A percentile compares a stretch with the other conserved stretches of the same genome.
phyloP scores from a whole-genome alignment of 2,797 vertebrate genomes.

The Trematomus bernacchii region DNA sequence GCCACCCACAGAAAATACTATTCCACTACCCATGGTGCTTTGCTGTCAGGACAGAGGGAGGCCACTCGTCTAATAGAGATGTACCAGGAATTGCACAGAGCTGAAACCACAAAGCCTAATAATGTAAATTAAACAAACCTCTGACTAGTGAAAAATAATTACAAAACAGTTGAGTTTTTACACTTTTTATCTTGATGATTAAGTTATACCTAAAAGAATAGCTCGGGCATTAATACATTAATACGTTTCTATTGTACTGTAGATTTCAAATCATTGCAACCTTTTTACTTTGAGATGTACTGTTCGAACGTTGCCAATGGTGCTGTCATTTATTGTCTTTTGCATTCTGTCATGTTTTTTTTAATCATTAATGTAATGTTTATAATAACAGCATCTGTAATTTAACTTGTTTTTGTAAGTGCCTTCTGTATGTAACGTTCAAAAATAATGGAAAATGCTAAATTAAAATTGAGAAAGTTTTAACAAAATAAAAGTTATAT shows the following conservation, averaged over 20 bases:
- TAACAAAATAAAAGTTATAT: constrained; percentile 80
- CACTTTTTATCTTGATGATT: constrained; percentile 75
- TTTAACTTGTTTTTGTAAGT: constrained; percentile 95
- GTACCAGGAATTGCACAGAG: constrained; percentile 94
- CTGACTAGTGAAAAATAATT: constrained; percentile 85
- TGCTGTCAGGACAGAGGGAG: constrained; percentile 98
- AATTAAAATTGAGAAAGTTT: constrained; percentile 72
- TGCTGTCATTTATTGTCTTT: constrained; percentile 83
- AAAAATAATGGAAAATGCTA: constrained; percentile 73
- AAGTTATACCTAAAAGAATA: constrained; percentile 73
- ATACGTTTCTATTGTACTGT: constrained; percentile 84
- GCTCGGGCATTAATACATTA: constrained; percentile 82
- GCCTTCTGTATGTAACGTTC: constrained; percentile 93
- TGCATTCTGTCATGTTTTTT: constrained; percentile 73
- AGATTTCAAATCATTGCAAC: constrained; percentile 82
- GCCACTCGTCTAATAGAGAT: constrained; percentile 94
- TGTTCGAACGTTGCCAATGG: constrained; percentile 85
- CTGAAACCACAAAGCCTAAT: constrained; percentile 87
- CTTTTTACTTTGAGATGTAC: constrained; percentile 84
- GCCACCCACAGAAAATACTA: constrained; percentile 99
- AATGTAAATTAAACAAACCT: constrained; percentile 82
- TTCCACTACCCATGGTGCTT: constrained; percentile 99
- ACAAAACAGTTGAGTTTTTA: constrained; percentile 75
- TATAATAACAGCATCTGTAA: constrained; percentile 84
- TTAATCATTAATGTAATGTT: constrained; percentile 81